phyloP scores from a whole-genome alignment of 2,113 vertebrate genomes.

The Donacobius atricapilla region DNA sequence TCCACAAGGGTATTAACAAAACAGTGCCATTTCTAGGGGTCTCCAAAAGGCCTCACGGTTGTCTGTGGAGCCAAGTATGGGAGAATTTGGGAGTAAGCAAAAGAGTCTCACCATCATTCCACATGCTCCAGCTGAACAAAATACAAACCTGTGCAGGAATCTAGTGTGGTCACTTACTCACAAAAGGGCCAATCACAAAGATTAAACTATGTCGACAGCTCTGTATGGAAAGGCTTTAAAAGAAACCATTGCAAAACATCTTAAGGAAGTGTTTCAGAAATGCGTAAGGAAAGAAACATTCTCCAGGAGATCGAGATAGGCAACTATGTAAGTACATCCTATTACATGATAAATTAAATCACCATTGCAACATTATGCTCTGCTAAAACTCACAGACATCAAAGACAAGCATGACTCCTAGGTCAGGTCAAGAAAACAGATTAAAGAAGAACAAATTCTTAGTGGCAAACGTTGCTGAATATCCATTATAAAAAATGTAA shows the following conservation, averaged over 20 bases:
- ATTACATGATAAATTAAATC: constrained; percentile 36
- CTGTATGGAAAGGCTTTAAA: constrained; percentile 4
- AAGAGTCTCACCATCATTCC: not conserved
- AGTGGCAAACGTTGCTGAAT: not conserved
- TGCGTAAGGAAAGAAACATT: constrained; percentile 35
- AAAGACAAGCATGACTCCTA: not conserved
- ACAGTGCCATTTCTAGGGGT: not conserved
- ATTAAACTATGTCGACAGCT: not conserved
- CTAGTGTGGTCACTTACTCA: not conserved
- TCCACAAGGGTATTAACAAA: not conserved
- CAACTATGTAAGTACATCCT: constrained; percentile 23
- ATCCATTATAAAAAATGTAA: not conserved
- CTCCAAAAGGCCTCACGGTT: not conserved
- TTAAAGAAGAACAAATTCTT: constrained; percentile 8
- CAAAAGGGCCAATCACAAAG: not conserved
- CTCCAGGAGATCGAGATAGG: constrained; percentile 28
- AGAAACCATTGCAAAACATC: constrained; percentile 41
- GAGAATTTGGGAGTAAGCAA: not conserved
- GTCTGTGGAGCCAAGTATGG: not conserved
- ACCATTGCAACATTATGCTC: constrained; percentile 13
- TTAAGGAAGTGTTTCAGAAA: constrained; percentile 46
- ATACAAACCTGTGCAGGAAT: not conserved
- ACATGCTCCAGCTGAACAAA: not conserved
- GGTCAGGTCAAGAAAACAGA: constrained; percentile 8
- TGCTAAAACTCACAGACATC: constrained; percentile 13